phyloP scores from a whole-genome alignment of 2,888 invertebrate species.

The Helicoverpa assulta region DNA sequence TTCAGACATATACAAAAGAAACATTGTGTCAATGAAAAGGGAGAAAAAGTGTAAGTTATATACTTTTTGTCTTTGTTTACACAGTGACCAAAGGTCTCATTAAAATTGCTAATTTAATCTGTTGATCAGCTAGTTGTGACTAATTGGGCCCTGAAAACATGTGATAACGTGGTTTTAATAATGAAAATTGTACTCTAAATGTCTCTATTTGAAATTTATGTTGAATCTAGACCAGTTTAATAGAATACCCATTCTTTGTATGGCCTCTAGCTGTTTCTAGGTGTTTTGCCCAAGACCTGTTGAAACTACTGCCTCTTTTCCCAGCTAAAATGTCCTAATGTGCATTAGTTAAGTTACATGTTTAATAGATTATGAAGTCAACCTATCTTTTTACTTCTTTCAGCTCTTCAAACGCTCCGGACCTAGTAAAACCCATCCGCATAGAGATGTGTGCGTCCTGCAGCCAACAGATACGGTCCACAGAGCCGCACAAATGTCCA shows the following conservation, averaged over 20 bases:
- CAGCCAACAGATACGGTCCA: conserved; percentile 47
- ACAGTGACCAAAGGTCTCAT: not conserved
- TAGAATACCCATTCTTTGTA: too few relatives aligned
- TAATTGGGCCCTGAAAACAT: not conserved
- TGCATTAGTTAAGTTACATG: too few relatives aligned
- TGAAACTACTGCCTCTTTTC: too few relatives aligned
- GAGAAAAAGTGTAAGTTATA: conserved; percentile 74
- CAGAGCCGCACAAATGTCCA: conserved; percentile 38
- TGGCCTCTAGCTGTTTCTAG: too few relatives aligned
- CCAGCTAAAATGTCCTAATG: too few relatives aligned
- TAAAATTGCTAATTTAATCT: not conserved
- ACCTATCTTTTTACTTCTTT: conserved; percentile 30
- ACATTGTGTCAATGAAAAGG: conserved; percentile 70
- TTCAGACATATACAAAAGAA: conserved; percentile 78
- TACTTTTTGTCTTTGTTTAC: conserved; percentile 4
- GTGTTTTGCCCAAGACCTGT: too few relatives aligned
- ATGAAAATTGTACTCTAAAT: not conserved
- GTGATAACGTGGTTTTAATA: not conserved
- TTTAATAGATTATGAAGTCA: too few relatives aligned
- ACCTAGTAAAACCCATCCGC: conserved; percentile 71
- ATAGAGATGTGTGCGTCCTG: conserved; percentile 70
- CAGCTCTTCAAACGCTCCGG: conserved; percentile 67
- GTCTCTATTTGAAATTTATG: too few relatives aligned
- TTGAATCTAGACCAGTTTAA: too few relatives aligned
- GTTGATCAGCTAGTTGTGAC: not conserved